Conservation (phyloP, 2,888 invertebrate genomes). For the Brassicogethes aeneus region DNA sequence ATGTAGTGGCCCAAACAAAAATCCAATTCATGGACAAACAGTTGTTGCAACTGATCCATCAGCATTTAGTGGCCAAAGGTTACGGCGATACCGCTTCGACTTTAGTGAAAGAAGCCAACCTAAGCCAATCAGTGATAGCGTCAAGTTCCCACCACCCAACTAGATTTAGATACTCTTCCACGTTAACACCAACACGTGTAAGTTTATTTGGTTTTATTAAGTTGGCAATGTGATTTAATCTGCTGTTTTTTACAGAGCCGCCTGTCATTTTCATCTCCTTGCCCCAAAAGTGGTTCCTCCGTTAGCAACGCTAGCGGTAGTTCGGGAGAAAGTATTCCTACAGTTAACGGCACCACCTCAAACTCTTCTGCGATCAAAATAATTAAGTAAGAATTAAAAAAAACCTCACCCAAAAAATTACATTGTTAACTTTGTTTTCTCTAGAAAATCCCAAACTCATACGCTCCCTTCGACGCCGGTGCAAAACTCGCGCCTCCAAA, state of each 20-base stretch:
- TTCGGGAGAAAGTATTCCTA: background rate
- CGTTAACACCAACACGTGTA: constrained; percentile 46
- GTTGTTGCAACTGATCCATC: constrained; percentile 82
- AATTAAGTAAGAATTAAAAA: constrained; percentile 22
- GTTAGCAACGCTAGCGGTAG: background rate
- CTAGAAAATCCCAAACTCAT: constrained; percentile 16
- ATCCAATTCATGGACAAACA: constrained; percentile 93
- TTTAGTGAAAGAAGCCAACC: constrained; percentile 68
- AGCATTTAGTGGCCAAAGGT: constrained; percentile 74
- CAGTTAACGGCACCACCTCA: constrained; percentile 15
- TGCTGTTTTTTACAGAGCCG: constrained; percentile 14
- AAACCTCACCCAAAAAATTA: too few species aligned
- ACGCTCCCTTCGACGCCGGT: constrained; percentile 18
- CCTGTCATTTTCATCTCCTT: constrained; percentile 22
- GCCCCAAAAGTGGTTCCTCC: constrained; percentile 7
- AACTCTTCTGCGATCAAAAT: constrained; percentile 24
- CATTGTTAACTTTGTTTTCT: too few species aligned
- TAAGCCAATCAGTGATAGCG: constrained; percentile 48
- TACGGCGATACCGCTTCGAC: constrained; percentile 61
- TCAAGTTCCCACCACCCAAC: constrained; percentile 33
- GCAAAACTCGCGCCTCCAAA: constrained; percentile 40
- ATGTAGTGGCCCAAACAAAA: constrained; percentile 92
- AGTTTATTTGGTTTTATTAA: constrained; percentile 12
- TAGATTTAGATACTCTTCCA: constrained; percentile 42
- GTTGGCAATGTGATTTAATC: background rate